These are phyloP conservation scores for Coenonympha glycerion DNA, from an alignment of 2,888 invertebrate species.

Conservation along the genomic window DNA sequence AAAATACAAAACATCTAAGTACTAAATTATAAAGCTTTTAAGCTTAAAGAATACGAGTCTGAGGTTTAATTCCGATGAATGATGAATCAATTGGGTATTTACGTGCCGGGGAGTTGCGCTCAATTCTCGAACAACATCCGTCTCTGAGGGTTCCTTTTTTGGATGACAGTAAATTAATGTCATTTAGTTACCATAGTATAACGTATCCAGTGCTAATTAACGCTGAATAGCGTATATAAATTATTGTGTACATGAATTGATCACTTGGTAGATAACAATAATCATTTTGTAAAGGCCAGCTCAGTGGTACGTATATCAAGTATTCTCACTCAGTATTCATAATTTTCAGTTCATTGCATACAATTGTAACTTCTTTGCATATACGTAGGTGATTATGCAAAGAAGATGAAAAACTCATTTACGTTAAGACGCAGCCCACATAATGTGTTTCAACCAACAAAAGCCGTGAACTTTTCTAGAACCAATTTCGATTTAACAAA, in stretches of 20 bases:
- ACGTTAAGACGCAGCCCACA: neutral
- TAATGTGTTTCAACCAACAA: neutral
- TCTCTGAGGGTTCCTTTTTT: slow-evolving; percentile 13
- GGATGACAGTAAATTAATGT: neutral
- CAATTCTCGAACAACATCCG: slow-evolving; percentile 16
- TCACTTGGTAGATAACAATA: no score
- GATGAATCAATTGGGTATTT: neutral
- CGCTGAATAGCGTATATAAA: no score
- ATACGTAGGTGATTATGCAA: no score
- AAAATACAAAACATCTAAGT: neutral
- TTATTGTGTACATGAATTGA: neutral
- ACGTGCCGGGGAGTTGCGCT: slow-evolving; percentile 2
- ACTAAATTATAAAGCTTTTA: neutral
- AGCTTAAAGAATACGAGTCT: no score
- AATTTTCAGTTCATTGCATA: neutral
- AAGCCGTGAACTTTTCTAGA: slow-evolving; percentile 1
- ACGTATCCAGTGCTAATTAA: neutral
- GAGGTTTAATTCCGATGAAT: neutral
- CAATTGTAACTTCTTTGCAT: no score
- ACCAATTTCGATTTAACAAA: neutral
- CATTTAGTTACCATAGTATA: neutral
- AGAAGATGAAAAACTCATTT: neutral
- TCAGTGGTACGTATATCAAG: no score
- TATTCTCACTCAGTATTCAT: neutral
- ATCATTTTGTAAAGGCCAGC: no score